These are phyloP conservation scores for Tuberolachnus salignus DNA, from an alignment of 2,888 invertebrate species.

Conservation along the genomic window DNA sequence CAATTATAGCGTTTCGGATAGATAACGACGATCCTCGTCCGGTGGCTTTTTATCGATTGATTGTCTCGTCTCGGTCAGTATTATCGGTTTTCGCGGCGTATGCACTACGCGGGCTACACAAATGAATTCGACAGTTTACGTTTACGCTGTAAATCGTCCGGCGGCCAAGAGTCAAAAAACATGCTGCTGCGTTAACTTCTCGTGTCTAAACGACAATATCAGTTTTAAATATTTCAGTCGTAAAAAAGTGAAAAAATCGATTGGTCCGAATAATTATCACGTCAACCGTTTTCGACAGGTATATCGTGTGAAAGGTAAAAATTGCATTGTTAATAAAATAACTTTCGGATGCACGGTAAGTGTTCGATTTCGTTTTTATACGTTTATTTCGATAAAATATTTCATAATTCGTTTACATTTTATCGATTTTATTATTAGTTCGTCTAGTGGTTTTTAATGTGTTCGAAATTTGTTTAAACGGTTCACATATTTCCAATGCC, in stretches of 20 bases:
- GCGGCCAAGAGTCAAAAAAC: neutral
- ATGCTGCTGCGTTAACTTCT: neutral
- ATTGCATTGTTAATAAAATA: neutral
- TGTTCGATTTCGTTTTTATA: neutral
- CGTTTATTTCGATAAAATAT: neutral
- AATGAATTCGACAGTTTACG: constrained; percentile 47
- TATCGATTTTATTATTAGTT: too few relatives aligned
- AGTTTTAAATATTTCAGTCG: constrained; percentile 23
- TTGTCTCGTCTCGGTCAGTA: too few relatives aligned
- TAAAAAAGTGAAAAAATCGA: constrained; percentile 15
- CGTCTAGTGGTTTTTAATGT: too few relatives aligned
- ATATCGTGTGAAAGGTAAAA: constrained; percentile 44
- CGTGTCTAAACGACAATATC: neutral
- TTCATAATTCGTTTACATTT: too few relatives aligned
- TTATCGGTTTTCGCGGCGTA: neutral
- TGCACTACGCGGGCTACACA: neutral
- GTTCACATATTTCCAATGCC: too few relatives aligned
- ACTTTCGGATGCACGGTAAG: neutral
- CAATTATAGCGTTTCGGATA: constrained; percentile 5
- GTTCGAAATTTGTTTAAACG: too few relatives aligned
- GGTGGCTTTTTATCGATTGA: too few relatives aligned
- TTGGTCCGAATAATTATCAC: neutral
- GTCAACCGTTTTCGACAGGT: neutral
- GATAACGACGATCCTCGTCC: too few relatives aligned
- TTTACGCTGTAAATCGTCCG: constrained; percentile 26